phyloP scores from a whole-genome alignment of 1,140 invertebrate species.

The Hydropsyche tenuis region DNA sequence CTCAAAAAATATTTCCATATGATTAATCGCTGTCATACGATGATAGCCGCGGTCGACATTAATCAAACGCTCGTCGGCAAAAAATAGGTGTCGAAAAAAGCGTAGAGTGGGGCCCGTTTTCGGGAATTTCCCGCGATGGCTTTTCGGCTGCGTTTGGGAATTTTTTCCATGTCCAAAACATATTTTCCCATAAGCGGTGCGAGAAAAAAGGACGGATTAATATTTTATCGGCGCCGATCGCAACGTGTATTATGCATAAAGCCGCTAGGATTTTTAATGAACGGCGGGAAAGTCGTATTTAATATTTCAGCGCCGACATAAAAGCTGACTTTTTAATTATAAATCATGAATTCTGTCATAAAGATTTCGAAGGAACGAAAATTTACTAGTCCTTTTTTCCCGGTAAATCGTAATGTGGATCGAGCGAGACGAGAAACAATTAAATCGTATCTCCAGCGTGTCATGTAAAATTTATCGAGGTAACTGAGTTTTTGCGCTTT shows the following conservation, averaged over 20 bases:
- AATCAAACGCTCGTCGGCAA: slow-evolving; percentile 27
- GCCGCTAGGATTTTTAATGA: slow-evolving; percentile 14
- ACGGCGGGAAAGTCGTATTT: slow-evolving; percentile 15
- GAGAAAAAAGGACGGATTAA: not conserved
- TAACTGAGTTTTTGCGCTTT: too few relatives aligned
- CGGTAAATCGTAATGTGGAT: too few relatives aligned
- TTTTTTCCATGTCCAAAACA: slow-evolving; percentile 18
- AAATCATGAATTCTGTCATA: not conserved
- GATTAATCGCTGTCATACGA: slow-evolving; percentile 30
- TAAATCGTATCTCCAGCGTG: too few relatives aligned
- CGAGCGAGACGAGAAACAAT: too few relatives aligned
- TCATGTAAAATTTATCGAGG: too few relatives aligned
- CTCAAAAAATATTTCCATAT: slow-evolving; percentile 34
- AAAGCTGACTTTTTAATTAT: slow-evolving; percentile 9
- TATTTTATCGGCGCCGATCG: slow-evolving; percentile 12
- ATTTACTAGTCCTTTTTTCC: too few relatives aligned
- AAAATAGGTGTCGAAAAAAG: slow-evolving; percentile 3
- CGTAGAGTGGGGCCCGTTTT: not conserved
- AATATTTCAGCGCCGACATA: slow-evolving; percentile 6
- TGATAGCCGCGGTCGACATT: slow-evolving; percentile 28
- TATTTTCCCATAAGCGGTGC: not conserved
- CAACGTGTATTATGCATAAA: not conserved
- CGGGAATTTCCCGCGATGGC: not conserved
- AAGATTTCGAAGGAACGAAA: too few relatives aligned
- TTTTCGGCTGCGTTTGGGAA: not conserved